phyloP scores from a whole-genome alignment of 2,797 vertebrate species.

The Thripadectes ignobilis region DNA sequence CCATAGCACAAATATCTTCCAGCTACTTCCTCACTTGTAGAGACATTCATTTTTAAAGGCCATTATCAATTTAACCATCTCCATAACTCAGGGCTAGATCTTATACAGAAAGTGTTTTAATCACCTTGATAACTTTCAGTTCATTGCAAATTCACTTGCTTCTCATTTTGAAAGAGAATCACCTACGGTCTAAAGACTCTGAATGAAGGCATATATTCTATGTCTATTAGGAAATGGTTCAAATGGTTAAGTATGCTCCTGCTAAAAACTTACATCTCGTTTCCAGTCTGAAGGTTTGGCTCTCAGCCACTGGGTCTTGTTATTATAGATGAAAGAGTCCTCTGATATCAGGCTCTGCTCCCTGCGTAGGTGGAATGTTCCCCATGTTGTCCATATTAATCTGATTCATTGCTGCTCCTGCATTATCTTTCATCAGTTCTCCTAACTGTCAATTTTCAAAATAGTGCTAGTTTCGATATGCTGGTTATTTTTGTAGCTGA shows the following conservation, averaged over 20 bases:
- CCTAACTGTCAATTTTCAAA: constrained; percentile 30
- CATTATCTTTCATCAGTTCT: constrained; percentile 41
- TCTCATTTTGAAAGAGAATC: background rate
- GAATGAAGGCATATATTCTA: background rate
- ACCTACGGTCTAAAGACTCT: background rate
- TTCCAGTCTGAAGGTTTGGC: constrained; percentile 22
- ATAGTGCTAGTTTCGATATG: background rate
- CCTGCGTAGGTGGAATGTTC: constrained; percentile 35
- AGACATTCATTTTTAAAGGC: background rate
- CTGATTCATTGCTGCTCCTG: constrained; percentile 8
- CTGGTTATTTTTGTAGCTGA: background rate
- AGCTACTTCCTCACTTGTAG: background rate
- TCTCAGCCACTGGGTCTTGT: background rate
- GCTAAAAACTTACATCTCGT: constrained; percentile 6
- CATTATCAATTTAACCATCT: background rate
- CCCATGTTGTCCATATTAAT: constrained; percentile 25
- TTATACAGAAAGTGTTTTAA: background rate
- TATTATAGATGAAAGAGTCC: constrained; percentile 37
- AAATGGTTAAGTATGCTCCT: background rate
- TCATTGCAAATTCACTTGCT: background rate
- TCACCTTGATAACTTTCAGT: background rate
- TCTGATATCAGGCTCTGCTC: constrained; percentile 23
- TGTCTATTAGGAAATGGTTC: background rate
- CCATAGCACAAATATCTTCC: background rate
- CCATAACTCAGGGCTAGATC: background rate